Conservation (phyloP, 2,113 vertebrate species). For the Oryzias melastigma region DNA sequence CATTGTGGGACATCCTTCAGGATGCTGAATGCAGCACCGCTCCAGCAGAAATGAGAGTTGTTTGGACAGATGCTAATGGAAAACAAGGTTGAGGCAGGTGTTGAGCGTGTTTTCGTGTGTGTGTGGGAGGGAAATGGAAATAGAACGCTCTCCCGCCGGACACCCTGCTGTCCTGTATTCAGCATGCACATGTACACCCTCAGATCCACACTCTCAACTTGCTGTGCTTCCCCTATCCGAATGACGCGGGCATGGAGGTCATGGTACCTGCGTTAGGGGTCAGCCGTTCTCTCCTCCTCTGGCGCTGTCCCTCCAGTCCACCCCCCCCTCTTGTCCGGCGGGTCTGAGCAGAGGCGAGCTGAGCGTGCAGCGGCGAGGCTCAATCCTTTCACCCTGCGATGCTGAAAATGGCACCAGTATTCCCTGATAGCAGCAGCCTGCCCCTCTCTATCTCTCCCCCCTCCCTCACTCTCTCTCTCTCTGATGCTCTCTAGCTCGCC, state of each 20-base stretch:
- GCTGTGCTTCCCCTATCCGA: slow-evolving; percentile 10
- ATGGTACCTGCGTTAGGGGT: slow-evolving; percentile 63
- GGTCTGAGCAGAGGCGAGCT: slow-evolving; percentile 53
- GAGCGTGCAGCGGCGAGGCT: slow-evolving; percentile 66
- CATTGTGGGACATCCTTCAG: slow-evolving; percentile 42
- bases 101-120: slow-evolving; percentile 25
- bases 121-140: slow-evolving; percentile 47
- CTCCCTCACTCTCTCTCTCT: slow-evolving; percentile 36
- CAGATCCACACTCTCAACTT: slow-evolving; percentile 16
- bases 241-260: slow-evolving; percentile 21
- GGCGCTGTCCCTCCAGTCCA: slow-evolving; percentile 41
- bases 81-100: slow-evolving; percentile 53
- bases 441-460: slow-evolving; percentile 47
- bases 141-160: slow-evolving; percentile 45
- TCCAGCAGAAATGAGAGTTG: slow-evolving; percentile 10
- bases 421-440: slow-evolving; percentile 72
- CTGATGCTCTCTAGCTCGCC: slow-evolving; percentile 66
- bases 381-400: slow-evolving; percentile 70
- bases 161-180: slow-evolving; percentile 48
- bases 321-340: slow-evolving; percentile 50
- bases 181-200: slow-evolving; percentile 17
- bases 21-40: slow-evolving; percentile 22
- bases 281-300: slow-evolving; percentile 61
- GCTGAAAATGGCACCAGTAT: slow-evolving; percentile 79
- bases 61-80: slow-evolving; percentile 59